Percentiles rank a stretch among this genome's conserved stretches.
Evolutionary conservation across 2,113 vertebrate species (phyloP).

Genomic region (Mormyrus iriodes): DNA sequence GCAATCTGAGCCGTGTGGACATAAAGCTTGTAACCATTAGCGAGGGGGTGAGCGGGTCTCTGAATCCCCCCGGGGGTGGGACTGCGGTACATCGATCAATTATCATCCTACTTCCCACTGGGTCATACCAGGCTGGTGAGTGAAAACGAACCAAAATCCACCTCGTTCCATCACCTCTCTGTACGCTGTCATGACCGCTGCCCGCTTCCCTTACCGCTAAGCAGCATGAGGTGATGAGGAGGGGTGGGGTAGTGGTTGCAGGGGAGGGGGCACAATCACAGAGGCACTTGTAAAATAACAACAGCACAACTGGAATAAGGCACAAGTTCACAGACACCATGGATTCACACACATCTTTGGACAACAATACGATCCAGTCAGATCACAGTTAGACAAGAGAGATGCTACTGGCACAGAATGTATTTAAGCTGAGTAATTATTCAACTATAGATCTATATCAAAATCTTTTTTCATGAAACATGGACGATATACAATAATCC

Average conservation of each 20-base stretch:
- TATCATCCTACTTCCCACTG: background rate
- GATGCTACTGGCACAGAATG: background rate
- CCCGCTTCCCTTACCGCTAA: background rate
- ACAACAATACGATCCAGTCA: conserved; percentile 22
- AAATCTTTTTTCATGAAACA: background rate
- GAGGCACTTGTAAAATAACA: conserved; percentile 43
- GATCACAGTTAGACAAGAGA: conserved; percentile 16
- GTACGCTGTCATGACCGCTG: background rate
- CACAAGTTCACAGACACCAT: conserved; percentile 36
- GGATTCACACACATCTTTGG: conserved; percentile 27
- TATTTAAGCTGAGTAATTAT: background rate
- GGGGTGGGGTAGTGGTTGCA: background rate
- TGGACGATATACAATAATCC: background rate
- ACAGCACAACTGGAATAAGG: conserved; percentile 36
- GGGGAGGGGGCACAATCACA: conserved; percentile 27
- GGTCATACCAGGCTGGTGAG: background rate
- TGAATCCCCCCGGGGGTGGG: background rate
- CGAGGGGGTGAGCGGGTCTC: background rate
- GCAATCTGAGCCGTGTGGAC: background rate
- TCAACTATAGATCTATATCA: background rate
- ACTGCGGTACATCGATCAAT: background rate
- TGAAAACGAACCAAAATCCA: background rate
- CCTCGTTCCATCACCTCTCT: background rate
- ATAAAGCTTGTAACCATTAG: background rate
- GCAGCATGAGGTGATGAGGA: background rate